phyloP scores from a whole-genome alignment of 2,888 invertebrate genomes.

The Sericinus montela region DNA sequence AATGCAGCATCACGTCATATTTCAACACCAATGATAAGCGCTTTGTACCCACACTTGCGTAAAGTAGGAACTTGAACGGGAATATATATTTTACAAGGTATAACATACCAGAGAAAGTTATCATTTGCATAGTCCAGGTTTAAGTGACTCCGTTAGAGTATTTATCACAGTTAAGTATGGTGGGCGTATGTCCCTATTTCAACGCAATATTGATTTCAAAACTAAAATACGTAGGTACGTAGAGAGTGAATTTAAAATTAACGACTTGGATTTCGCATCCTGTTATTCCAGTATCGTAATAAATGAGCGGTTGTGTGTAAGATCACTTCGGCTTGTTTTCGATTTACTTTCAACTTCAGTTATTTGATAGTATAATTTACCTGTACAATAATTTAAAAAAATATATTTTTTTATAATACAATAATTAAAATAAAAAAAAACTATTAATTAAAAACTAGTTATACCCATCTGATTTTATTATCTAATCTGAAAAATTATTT shows the following conservation, averaged over 20 bases:
- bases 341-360: no score
- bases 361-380: no score
- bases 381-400: no score
- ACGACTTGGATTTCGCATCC: background rate
- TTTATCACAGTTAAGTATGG: background rate
- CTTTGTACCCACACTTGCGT: slow-evolving; percentile 6
- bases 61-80: background rate
- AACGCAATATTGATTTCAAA: slow-evolving; percentile 8
- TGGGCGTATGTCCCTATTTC: slow-evolving; percentile 8
- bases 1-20: slow-evolving; percentile 27
- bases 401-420: no score
- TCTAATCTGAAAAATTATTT: no score
- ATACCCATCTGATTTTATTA: no score
- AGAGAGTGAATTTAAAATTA: background rate
- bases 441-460: no score
- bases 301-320: no score
- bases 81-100: background rate
- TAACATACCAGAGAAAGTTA: slow-evolving; percentile 11
- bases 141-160: background rate
- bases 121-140: slow-evolving; percentile 15
- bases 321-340: no score
- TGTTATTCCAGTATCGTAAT: no score
- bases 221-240: background rate
- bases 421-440: no score
- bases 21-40: slow-evolving; percentile 31